Base-by-base conservation (phyloP, 1,140 invertebrate genomes). In the Heliconius congener region DNA sequence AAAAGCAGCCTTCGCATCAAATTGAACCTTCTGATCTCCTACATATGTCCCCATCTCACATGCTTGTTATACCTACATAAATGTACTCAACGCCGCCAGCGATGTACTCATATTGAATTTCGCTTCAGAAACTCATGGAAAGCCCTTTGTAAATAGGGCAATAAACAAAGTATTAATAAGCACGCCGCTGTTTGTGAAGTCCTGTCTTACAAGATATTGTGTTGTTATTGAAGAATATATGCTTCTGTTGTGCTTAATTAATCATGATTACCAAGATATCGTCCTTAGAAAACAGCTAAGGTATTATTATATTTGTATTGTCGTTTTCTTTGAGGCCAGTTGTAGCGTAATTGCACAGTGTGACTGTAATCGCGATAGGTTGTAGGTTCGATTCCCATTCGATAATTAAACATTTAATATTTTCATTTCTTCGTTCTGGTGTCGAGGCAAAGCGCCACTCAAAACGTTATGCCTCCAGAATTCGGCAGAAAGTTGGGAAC, bases 1-100 rank as follows among this genome's bases (percentile, higher is more conserved):
- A 88, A 83, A 87, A 85, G 82, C 85, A 86, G 81, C 77, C 81
- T 82, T 84, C 85, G 84, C 84, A 87, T 87, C 84, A 89, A 91
- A 90, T 90, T 90, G 86, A 90, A 89, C 88, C 85, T 85, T 89
- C 82, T 83, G 84, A 87, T 89, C 85, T 86, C 82, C 73, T 73
- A 75, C 74, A 81, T 84, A 83, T 84, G 80, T 79, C 76, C 81
- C 27, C 23, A 66, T 66, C 3, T 66, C 5, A 66, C 4, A 66
- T 30, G 30, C 60, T 66, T 30, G 27, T 16, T 30, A 66, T 66
- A 60, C 11, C 0, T 16, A 30, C 30, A 66, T 66, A 66, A 79
- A 77, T 78, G 37, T 82, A 83, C 71, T 55, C n/a, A 70, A 66
- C 50, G 73, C 71, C 79, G 34, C 50, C 30, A 78, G 71, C 60